These are phyloP conservation scores for Alentia gelatinosa DNA, from an alignment of 2,888 invertebrate species.

Conservation along the genomic window DNA sequence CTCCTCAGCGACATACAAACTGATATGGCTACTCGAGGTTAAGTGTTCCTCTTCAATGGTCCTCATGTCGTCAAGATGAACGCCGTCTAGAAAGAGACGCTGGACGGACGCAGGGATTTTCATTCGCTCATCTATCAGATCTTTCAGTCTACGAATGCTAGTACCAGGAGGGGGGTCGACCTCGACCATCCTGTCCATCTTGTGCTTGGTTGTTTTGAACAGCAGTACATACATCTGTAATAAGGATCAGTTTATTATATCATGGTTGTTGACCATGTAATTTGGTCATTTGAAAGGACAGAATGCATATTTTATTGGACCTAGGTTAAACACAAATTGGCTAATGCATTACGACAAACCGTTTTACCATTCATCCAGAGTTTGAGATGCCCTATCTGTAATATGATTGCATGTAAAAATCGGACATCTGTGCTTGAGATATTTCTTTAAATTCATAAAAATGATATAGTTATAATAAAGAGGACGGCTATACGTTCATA, in stretches of 20 bases:
- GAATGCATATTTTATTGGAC: no score
- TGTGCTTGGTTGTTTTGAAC: background rate
- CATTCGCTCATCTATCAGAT: background rate
- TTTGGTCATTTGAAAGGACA: no score
- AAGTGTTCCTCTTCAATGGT: background rate
- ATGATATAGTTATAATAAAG: no score
- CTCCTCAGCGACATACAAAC: background rate
- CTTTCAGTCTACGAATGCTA: background rate
- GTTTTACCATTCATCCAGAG: no score
- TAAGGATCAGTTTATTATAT: background rate
- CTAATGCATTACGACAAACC: no score
- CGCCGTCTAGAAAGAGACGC: conserved; percentile 12
- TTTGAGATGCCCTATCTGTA: no score
- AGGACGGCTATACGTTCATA: no score
- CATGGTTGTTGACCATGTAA: no score
- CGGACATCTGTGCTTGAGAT: no score
- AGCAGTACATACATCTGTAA: conserved; percentile 19
- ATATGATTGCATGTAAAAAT: no score
- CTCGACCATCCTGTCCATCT: background rate
- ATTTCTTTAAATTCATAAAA: no score
- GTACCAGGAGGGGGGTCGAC: background rate
- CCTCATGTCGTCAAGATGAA: background rate
- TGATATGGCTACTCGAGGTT: background rate
- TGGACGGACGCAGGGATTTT: background rate
- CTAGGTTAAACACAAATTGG: no score